Base-by-base conservation (phyloP, 2,113 vertebrate species). In the Cryptoleucopteryx plumbea region DNA sequence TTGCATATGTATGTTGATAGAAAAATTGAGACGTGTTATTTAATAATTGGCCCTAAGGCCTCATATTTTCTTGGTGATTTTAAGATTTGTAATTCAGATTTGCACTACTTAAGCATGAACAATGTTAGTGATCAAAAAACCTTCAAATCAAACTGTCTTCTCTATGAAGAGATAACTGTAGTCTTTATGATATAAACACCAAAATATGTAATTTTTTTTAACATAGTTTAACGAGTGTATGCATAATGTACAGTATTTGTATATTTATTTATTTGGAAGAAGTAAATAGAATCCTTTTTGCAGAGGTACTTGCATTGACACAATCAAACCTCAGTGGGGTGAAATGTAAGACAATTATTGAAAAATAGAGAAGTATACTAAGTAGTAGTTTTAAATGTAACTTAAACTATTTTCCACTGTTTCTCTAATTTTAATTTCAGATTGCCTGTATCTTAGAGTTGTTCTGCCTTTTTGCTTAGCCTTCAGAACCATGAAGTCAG, bases 71-170 rank as follows among this genome's bases (percentile, higher is more conserved):
- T 42, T 4, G 0, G 56, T 58, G 53, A 79, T 89, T 79, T 67
- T 85, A 86, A 79, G 47, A 80, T 95, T 88, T 79, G 38, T 94
- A 94, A 87, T 89, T 96, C 66, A 88, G 50, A 81, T 86, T 74
- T 96, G 53, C 19, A 11, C 40, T 85, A 52, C 66, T 82, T 95
- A 58, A 93, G 81, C 77, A 66, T 82, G 89, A 85, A 15, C 34
- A 61, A 40, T 75, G 14, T 72, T 94, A 74, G 25, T 36, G 42
- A 71, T 50, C 31, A 91, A 53, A 92, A 93, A 93, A 47, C 4
- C 34, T 81, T 96, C 77, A 61, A 72, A 89, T 5, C 6, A 1
- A 93, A 48, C 67, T 65, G 48, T 65, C 7, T 18, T 86, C 8
- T 81, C 27, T 90, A 1, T 75, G 61, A 83, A 92, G 63, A 80